Conservation (phyloP, 2,797 vertebrate species). For the Falco biarmicus region DNA sequence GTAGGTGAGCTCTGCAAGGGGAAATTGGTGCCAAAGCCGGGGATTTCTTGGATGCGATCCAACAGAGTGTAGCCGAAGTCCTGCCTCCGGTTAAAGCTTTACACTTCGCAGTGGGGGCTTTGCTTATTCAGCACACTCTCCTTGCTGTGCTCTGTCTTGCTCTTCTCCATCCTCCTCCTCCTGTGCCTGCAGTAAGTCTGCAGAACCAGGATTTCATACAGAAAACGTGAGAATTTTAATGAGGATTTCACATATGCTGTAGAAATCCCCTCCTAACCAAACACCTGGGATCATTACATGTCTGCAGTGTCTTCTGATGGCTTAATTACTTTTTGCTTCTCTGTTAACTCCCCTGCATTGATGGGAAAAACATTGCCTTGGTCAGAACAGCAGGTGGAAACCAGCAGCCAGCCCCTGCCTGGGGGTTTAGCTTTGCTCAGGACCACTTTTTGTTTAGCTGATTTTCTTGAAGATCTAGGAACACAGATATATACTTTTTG, state of each 20-base stretch:
- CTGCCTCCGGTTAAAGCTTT: neutral
- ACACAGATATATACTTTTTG: neutral
- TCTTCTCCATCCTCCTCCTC: neutral
- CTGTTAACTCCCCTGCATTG: rapidly evolving
- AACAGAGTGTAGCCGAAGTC: neutral
- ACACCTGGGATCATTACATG: neutral
- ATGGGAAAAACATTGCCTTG: neutral
- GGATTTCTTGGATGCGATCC: neutral
- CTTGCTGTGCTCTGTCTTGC: neutral
- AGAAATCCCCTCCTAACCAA: neutral
- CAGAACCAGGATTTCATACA: neutral
- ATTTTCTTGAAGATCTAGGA: neutral
- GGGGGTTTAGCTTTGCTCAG: neutral
- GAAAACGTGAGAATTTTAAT: neutral
- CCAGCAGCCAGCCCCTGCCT: neutral
- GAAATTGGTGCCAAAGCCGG: neutral
- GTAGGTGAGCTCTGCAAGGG: neutral
- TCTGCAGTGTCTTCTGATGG: neutral
- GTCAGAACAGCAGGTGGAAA: neutral
- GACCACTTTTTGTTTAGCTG: neutral
- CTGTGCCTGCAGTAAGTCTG: neutral
- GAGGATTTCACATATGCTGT: neutral
- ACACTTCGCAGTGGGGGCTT: neutral
- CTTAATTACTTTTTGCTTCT: neutral
- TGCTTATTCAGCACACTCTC: neutral